These are phyloP conservation scores for Orthonevra nobilis DNA, from an alignment of 2,888 invertebrate genomes.

Conservation along the genomic window DNA sequence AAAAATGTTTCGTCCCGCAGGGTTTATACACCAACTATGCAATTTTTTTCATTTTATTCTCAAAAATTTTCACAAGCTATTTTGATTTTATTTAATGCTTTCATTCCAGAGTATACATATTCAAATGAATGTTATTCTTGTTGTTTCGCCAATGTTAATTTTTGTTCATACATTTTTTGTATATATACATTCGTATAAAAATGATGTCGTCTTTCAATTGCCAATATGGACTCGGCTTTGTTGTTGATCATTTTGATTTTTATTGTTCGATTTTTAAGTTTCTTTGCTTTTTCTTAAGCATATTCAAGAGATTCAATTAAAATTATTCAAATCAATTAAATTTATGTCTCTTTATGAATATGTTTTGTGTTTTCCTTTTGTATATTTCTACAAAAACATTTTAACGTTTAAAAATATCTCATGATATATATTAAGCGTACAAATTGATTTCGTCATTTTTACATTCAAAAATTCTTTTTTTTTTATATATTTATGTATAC, in stretches of 20 bases:
- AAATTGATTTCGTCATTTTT: slow-evolving; percentile 39
- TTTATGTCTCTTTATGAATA: slow-evolving; percentile 3
- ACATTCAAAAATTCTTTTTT: slow-evolving; percentile 39
- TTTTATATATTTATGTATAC: slow-evolving; percentile 14
- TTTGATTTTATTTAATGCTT: slow-evolving; percentile 5
- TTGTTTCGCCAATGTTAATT: slow-evolving; percentile 47
- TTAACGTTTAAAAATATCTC: slow-evolving; percentile 51
- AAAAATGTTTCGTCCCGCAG: slow-evolving; percentile 51
- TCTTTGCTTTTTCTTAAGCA: background rate
- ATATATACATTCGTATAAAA: background rate
- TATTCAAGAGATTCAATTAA: background rate
- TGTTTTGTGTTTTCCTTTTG: slow-evolving; percentile 5
- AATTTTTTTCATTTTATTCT: slow-evolving; percentile 54
- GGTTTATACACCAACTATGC: slow-evolving; percentile 52
- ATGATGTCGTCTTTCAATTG: background rate
- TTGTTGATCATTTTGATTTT: too few relatives aligned
- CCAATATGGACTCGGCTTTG: background rate
- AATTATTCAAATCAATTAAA: too few relatives aligned
- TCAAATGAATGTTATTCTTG: slow-evolving; percentile 52
- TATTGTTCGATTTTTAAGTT: background rate
- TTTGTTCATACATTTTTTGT: slow-evolving; percentile 4
- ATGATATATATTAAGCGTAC: slow-evolving; percentile 62
- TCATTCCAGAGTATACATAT: slow-evolving; percentile 47
- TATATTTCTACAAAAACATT: slow-evolving; percentile 26
- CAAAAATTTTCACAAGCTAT: slow-evolving; percentile 22